phyloP scores from a whole-genome alignment of 2,113 vertebrate genomes.

The Cyanoramphus novaezelandiae region DNA sequence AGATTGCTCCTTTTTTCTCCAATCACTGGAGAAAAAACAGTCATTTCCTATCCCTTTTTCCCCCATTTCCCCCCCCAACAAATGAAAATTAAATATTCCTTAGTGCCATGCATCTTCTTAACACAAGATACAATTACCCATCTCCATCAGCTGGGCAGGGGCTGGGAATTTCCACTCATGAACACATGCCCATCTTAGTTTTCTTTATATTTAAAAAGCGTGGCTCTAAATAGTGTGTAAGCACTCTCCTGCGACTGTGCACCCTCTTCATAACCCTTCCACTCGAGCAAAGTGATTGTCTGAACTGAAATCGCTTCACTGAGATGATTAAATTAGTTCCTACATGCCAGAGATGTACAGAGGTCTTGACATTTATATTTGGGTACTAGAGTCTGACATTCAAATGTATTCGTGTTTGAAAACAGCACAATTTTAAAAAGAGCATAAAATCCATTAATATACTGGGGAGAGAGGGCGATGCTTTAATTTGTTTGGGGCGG shows the following conservation, averaged over 20 bases:
- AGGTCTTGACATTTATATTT: constrained; percentile 66
- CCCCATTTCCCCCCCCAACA: neutral
- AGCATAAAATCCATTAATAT: constrained; percentile 54
- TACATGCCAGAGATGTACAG: constrained; percentile 35
- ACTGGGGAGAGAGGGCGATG: neutral
- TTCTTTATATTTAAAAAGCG: neutral
- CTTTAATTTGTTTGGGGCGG: neutral
- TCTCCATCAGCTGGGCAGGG: neutral
- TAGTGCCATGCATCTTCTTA: rapidly evolving
- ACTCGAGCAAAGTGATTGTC: constrained; percentile 50
- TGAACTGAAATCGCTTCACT: constrained; percentile 47
- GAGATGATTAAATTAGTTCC: constrained; percentile 70
- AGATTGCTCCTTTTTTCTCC: neutral
- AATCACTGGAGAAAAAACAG: neutral
- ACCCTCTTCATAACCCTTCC: constrained; percentile 51
- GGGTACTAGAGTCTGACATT: constrained; percentile 56
- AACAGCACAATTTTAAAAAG: constrained; percentile 50
- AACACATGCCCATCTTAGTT: neutral
- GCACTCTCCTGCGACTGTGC: neutral
- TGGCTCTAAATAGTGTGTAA: neutral
- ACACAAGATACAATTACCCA: rapidly evolving
- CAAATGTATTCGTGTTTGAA: constrained; percentile 57
- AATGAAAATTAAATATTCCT: neutral
- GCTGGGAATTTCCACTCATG: neutral
- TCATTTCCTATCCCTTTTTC: neutral